Evolutionary conservation across 2,888 invertebrate species (phyloP).

Genomic region (Helobdella robusta): DNA sequence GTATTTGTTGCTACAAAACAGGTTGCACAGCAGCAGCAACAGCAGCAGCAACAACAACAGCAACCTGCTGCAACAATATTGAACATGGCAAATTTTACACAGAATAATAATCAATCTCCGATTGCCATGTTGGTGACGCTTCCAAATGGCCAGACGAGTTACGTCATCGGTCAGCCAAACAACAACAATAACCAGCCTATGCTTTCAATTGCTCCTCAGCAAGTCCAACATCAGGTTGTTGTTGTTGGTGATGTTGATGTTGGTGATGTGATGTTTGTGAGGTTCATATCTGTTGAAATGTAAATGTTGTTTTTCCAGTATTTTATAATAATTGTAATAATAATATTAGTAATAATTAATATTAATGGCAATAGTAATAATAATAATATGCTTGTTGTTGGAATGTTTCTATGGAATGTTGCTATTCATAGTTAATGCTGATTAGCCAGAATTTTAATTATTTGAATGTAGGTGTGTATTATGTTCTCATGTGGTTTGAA

Average conservation of each 20-base stretch:
- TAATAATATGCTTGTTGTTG: too few relatives aligned
- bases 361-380: neutral
- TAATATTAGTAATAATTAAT: neutral
- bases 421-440: too few relatives aligned
- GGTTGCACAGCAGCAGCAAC: constrained; percentile 13
- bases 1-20: too few relatives aligned
- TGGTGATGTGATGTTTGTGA: neutral
- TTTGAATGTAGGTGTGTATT: too few relatives aligned
- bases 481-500: too few relatives aligned
- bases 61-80: too few relatives aligned
- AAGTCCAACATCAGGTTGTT: constrained; percentile 9
- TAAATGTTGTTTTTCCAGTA: neutral
- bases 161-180: constrained; percentile 18
- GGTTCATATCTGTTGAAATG: neutral
- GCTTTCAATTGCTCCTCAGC: constrained; percentile 2
- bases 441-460: too few relatives aligned
- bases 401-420: too few relatives aligned
- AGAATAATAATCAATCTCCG: neutral
- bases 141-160: constrained; percentile 20
- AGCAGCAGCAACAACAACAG: constrained; percentile 10
- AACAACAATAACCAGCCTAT: neutral
- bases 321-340: neutral
- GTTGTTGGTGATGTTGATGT: too few relatives aligned
- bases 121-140: constrained; percentile 22
- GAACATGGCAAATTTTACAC: too few relatives aligned